Base-by-base conservation (phyloP, 2,797 vertebrate genomes). In the Gastrophryne carolinensis region DNA sequence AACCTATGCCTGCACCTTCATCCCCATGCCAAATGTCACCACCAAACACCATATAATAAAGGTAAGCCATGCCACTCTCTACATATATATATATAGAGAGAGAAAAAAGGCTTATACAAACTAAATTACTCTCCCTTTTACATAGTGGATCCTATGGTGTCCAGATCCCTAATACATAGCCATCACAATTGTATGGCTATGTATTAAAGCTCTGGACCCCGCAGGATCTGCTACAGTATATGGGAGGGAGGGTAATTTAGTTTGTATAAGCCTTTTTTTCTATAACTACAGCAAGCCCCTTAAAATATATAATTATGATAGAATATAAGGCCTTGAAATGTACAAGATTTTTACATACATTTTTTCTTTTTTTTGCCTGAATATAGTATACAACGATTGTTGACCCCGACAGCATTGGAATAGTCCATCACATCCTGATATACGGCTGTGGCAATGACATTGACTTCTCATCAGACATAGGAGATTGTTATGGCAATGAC, bases 1-100 rank as follows among this genome's bases (percentile, higher is more conserved):
- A 12, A 89, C 90, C 13, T 94, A 95, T 2, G 89, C 92, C 79
- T 94, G 92, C 72, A 91, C 86, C 30, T 80, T 94, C 68, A 83
- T 91, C 37, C 87, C 80, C 1, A 75, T 92, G 7, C 87, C 91
- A 12, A 37, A 61, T 0, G 80, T 94, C 11, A 81, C 60, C 13
- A 72, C 73, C 75, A 94, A 93, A 64, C 86, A 93, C 68, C 92
- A 91, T 15, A 86, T 94, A 72, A 91, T 88, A 82, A 88, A 84
- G 87, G 93, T 94, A 79, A 78, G 7, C n/a, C 3, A 37, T 37
- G 15, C 15, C 15, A 17, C 7, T 15, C 3, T 44, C 4, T 44
- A 44, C 7, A 44, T 7, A 47, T 47, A 41, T 39, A 39, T 41
- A 47, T 10, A 47, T 8, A 1, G 15, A 21, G 17, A 47, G 3